Percentiles rank a stretch among this genome's conserved stretches.
phyloP scores from a whole-genome alignment of 1,140 invertebrate species.

The Condylostylus longicornis region DNA sequence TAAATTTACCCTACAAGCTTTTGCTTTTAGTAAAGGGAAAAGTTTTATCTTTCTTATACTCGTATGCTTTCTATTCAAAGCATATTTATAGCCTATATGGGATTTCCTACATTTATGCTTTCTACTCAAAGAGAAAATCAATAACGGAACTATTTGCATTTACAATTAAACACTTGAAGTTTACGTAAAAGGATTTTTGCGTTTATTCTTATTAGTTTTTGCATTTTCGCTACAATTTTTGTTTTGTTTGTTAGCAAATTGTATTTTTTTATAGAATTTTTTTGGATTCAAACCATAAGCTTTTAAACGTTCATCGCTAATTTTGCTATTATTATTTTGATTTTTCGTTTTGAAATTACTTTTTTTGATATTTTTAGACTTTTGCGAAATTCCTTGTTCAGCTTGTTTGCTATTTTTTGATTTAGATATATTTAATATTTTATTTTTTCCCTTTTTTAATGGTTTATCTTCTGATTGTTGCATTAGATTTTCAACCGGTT shows the following conservation, averaged over 20 bases:
- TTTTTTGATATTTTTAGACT: slow-evolving; percentile 5
- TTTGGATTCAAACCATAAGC: slow-evolving; percentile 87
- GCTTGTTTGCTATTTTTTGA: slow-evolving; percentile 13
- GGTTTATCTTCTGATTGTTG: slow-evolving; percentile 12
- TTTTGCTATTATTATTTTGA: background rate
- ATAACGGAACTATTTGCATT: too few relatives aligned
- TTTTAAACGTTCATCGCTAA: slow-evolving; percentile 54
- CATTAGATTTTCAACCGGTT: slow-evolving; percentile 5
- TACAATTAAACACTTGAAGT: too few relatives aligned
- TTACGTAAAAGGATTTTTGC: too few relatives aligned
- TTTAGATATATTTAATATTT: slow-evolving; percentile 15
- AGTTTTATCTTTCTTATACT: too few relatives aligned
- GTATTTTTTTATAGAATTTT: slow-evolving; percentile 43
- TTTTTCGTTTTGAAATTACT: background rate
- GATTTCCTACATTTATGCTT: too few relatives aligned
- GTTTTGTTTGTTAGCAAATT: slow-evolving; percentile 26
- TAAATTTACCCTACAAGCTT: too few relatives aligned
- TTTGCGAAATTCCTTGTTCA: background rate
- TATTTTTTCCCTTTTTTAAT: slow-evolving; percentile 12
- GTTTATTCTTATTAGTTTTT: too few relatives aligned
- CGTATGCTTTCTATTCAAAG: too few relatives aligned
- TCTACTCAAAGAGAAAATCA: too few relatives aligned
- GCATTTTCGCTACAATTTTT: too few relatives aligned
- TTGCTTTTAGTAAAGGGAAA: too few relatives aligned
- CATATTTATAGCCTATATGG: too few relatives aligned